phyloP scores from a whole-genome alignment of 1,140 invertebrate genomes.

The Cepaea nemoralis region DNA sequence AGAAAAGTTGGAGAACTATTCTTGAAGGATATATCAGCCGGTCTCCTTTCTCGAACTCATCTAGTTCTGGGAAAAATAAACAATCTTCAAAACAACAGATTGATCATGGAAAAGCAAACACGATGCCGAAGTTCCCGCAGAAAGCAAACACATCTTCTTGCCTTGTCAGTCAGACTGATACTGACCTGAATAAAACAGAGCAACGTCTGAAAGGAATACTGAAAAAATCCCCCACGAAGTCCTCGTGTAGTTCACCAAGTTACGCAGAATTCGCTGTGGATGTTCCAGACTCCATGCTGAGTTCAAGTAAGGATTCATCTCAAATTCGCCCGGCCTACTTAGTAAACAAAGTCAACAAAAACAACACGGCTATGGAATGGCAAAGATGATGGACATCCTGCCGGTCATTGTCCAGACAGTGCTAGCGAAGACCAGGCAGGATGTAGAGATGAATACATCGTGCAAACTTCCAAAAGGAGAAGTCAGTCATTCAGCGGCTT shows the following conservation, averaged over 20 bases:
- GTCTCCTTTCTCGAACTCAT: neutral
- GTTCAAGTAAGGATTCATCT: neutral
- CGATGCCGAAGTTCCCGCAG: neutral
- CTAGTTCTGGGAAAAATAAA: neutral
- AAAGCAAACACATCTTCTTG: neutral
- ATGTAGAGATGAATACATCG: neutral
- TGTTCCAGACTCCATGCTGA: neutral
- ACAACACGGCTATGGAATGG: neutral
- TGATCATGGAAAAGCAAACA: neutral
- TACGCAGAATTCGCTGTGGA: neutral
- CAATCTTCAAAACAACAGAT: neutral
- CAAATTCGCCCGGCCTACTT: neutral
- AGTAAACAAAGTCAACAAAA: neutral
- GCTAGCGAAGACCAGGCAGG: neutral
- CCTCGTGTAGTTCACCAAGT: neutral
- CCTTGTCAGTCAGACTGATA: neutral
- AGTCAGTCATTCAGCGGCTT: neutral
- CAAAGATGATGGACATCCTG: neutral
- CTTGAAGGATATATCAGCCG: neutral
- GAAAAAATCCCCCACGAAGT: neutral
- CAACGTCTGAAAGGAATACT: neutral
- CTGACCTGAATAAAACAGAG: neutral
- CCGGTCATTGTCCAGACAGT: neutral
- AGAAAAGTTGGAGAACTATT: neutral
- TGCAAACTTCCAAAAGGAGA: neutral